Percentiles rank a stretch among this genome's conserved stretches.
Conservation (phyloP, 2,113 vertebrate genomes). For the Alligator mississippiensis region DNA sequence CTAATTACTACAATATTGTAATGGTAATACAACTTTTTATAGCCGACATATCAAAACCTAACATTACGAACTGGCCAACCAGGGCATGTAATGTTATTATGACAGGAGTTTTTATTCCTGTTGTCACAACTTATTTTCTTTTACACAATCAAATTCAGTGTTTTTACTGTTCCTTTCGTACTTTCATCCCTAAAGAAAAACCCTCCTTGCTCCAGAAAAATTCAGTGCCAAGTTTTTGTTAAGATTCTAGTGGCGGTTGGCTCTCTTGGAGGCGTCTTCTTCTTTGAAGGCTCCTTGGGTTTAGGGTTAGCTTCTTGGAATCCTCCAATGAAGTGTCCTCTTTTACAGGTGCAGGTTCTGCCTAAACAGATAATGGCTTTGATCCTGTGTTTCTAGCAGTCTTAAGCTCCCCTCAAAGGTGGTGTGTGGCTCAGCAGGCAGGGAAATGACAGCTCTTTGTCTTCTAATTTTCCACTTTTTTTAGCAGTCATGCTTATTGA, state of each 20-base stretch:
- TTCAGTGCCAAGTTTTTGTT: background rate
- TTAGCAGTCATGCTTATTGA: background rate
- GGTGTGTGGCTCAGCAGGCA: rapidly evolving
- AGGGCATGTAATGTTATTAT: too few species aligned
- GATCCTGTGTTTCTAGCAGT: rapidly evolving
- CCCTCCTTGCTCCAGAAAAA: background rate
- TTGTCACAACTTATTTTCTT: background rate
- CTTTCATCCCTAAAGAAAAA: background rate
- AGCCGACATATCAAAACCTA: conserved; percentile 7
- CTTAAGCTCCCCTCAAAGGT: background rate
- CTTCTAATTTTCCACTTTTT: background rate
- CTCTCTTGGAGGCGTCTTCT: background rate
- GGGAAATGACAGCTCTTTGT: background rate
- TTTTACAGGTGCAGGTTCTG: rapidly evolving
- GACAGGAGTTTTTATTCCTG: background rate
- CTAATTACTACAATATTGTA: conserved; percentile 22
- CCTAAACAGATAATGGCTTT: rapidly evolving
- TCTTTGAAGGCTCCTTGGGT: rapidly evolving
- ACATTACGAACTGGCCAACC: background rate
- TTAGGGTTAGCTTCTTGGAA: background rate
- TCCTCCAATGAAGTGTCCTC: background rate
- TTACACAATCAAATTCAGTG: background rate
- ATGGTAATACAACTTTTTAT: conserved; percentile 10
- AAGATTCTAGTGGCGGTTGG: background rate
- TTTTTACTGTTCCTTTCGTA: background rate